Base-by-base conservation (phyloP, 2,888 invertebrate genomes). In the Hipparchia semele region DNA sequence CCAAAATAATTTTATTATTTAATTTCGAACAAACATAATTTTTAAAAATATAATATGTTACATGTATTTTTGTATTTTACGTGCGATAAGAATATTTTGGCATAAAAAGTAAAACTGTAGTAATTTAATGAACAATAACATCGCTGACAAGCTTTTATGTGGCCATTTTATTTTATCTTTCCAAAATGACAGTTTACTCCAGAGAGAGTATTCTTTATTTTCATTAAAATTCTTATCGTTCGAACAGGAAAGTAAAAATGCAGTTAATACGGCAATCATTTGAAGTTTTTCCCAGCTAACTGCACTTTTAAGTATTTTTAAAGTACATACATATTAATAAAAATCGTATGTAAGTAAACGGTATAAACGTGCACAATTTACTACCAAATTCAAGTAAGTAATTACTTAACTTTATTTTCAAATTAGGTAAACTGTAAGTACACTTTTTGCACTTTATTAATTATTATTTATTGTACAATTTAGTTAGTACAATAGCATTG, bases 121-220 rank as follows among this genome's bases (percentile, higher is more conserved):
- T 65, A 7, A 53, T 33, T 65, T 65, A 51, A 65, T 53, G 53
- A 9, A 12, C 65, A 65, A 53, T 51, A 65, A 65, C 53, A 53
- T 53, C 51, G 51, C 33, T 65, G 53, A 65, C 10, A 45, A 67
- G 56, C 67, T 45, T 67, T 67, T 56, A 67, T 45, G 67, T 13
- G n/a, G 54, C 45, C 56, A 13, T 53, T 67, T 56, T 39, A 56
- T 54, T 56, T 67, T 67, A 67, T 67, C 54, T 67, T 56, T 46
- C 13, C 45, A 46, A 56, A 67, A 56, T 67, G 56, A 67, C 56
- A 45, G 67, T 67, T 65, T 65, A 65, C 33, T 65, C 2, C 51
- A 12, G 65, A 65, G 23, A 53, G 12, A 51, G 53, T 7, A 33
- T 6, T 10, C 9, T 13, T 23, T 23, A 65, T 53, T 65, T n/a